Base-by-base conservation (phyloP, 2,797 vertebrate genomes). In the Eptatretus atami region DNA sequence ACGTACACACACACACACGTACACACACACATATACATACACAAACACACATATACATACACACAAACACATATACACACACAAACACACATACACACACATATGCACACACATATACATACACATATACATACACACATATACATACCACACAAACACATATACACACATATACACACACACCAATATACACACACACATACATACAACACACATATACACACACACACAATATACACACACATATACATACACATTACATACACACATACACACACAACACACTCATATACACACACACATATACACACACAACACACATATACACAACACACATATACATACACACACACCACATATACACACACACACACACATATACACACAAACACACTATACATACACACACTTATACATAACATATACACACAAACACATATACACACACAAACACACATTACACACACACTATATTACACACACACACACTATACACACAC, bases 381-480 rank as follows among this genome's bases (percentile, higher is more conserved):
- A 52, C 53, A 15, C 14, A 65, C 61, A 61, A n/a, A 44, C 15
- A 10, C 31, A 64, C 54, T 19, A 63, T 12, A 19, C 52, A 65
- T 14, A 63, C 15, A 65, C 52, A 66, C 52, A 64, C 8, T 53
- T 57, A 19, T 53, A 31, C 12, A 52, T 52, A 65, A n/a, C 3
- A 44, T 44, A 44, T 44, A 44, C 31, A 44, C 31, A 44, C 31
- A 44, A 44, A 19, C 19, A 19, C 31, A 44, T 8, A 44, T 8
- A 44, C 31, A 44, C 31, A 44, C 31, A 44, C 31, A 44, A 4
- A 44, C 10, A 63, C 19, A 25, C 11, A 66, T 52, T 15, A 52
- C 60, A 63, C 61, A 25, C 64, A 65, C 67, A 71, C 66, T 12
- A 52, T 14, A 54, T 65, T 67, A 65, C 68, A 69, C 70, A 68